Evolutionary conservation across 2,113 vertebrate genomes (phyloP), one percentile per base, ranked within the genome.

Genomic region (Clarias magur): DNA sequence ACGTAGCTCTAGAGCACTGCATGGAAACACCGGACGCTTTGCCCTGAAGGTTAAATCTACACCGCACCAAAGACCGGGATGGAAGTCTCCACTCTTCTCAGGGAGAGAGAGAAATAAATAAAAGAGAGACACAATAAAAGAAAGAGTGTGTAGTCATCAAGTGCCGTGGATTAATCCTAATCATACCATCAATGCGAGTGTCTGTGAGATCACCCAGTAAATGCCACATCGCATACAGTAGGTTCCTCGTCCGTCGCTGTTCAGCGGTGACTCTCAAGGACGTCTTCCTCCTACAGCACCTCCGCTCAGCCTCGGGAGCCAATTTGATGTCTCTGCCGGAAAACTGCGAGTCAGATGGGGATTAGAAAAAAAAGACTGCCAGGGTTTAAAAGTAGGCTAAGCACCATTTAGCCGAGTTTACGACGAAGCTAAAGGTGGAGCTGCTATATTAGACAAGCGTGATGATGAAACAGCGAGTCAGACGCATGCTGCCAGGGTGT

Each of bases 41-140:
- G 53, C 56, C 78, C 30, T 38, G 92, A 92, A 92, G 92, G 92
- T 91, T 93, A 92, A 93, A 94, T 92, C 92, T 93, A 92, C 91
- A 92, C 91, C 92, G 91, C 34, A 38, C 34, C 34, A 38, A 93
- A 92, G 93, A 92, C 92, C 91, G 34, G 56, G 67, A 81, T 72
- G 78, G 65, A 82, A 54, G 48, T 72, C 67, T 38, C 27, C 23
- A 23, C 81, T 65, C 62, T 63, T 72, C 87, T 87, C 86, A 93
- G 92, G 91, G 93, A 94, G 93, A 38, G 25, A 1, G 57, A 1
- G n/a, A 34, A 13, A n/a, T n/a, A 27, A 13, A n/a, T 53, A 48
- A 17, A 25, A n/a, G 8, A 73, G 21, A 48, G 72, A 23, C 34
- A 76, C 12, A 78, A 16, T 12, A 16, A n/a, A 15, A 30, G 53